Evolutionary conservation across 2,797 vertebrate species (phyloP), one percentile per base, ranked within the genome.

Genomic region (Antennarius maculatus): DNA sequence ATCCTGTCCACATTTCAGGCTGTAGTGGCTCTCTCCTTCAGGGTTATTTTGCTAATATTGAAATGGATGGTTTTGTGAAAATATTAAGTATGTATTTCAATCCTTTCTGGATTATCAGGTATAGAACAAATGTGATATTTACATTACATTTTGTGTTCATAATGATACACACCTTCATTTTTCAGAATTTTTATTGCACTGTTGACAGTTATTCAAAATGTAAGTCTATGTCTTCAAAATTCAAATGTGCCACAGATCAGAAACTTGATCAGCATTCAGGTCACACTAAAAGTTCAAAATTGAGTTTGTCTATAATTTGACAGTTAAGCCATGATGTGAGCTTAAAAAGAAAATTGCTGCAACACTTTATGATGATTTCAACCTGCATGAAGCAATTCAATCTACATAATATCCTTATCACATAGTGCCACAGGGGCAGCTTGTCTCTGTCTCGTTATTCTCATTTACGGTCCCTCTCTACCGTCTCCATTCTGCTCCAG

Each of bases 391-490:
- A 76, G 65, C 71, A 54, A 88, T 85, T 84, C 69, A 79, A 81
- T 87, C 82, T 82, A 70, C 81, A 83, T 86, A 82, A 88, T 79
- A 64, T 89, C 74, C 81, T 83, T 84, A 85, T 89, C 82, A 73
- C 81, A 63, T 4, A 43, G 70, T 68, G 83, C 85, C 77, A 80
- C 72, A 17, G 71, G 82, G 81, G 74, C 79, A 75, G 75, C 71
- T 75, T 54, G 71, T 81, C 65, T 47, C 61, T 2, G 15, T 66
- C 59, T 66, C 56, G 46, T 56, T 39, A 62, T 67, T 50, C 51
- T 60, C 27, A 18, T 67, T 79, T 70, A 23, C 69, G 29, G 59
- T 79, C 66, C 34, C 27, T 41, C 64, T 69, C 45, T 50, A 54
- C 53, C 39, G 16, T 56, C 66, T 76, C 28, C 29, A 53, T 54